Evolutionary conservation across 2,113 vertebrate species (phyloP), one percentile per base, ranked within the genome.

Genomic region (Emberiza fucata): DNA sequence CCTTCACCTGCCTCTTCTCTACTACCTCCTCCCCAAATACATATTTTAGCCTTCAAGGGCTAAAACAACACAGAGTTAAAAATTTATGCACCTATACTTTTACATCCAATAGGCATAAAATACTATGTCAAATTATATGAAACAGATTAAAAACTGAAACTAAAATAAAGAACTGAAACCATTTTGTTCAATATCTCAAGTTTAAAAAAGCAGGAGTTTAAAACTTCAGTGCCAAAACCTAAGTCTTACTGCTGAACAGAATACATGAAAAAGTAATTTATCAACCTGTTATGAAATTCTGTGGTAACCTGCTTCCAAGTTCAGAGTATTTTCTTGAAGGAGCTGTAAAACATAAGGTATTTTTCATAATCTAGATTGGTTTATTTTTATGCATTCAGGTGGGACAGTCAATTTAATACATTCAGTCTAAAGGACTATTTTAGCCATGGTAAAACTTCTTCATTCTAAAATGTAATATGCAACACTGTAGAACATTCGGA

Each of bases 231-330:
- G 47, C 29, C 31, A 91, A 86, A 92, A 73, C 42, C 70, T 83
- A 73, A 81, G 33, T 56, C 60, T 73, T 88, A 95, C 20, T 79
- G 66, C 45, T 80, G 76, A 90, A 85, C 64, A 95, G 42, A 97
- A 97, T 81, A 96, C 91, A 75, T 90, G 80, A 97, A 96, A 70
- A 96, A 96, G 35, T 93, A 97, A 93, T 83, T 96, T 86, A 81
- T 97, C 95, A 97, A 96, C 94, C 95, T 97, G 95, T 91, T 97
- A 92, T 50, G 94, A 97, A 93, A 94, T 88, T 94, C 92, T 97
- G 90, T 87, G 87, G 73, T 92, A 97, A 97, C 87, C 88, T 96
- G 84, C 83, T 97, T 97, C 95, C 85, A 91, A 95, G 87, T 91
- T 96, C 93, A 96, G 60, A 95, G 90, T 80, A 93, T 94, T 96